A percentile compares a stretch with the other conserved stretches of the same genome.
phyloP scores from a whole-genome alignment of 2,797 vertebrate genomes.

The Cynopterus sphinx region DNA sequence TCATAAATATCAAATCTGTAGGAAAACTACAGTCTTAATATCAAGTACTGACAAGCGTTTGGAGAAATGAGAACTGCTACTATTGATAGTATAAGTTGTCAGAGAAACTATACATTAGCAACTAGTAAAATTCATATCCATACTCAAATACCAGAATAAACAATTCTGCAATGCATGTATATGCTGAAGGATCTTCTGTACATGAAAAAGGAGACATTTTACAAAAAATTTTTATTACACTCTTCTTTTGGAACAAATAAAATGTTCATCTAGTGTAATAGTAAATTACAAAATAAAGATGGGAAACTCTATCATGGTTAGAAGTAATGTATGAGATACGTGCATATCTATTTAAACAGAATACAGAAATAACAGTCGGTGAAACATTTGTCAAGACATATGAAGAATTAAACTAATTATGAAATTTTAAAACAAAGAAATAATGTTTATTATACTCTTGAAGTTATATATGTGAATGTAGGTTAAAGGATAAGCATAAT shows the following conservation, averaged over 20 bases:
- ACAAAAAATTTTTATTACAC: not conserved
- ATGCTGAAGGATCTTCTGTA: not conserved
- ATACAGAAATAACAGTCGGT: not conserved
- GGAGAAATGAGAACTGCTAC: not conserved
- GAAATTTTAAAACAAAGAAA: not conserved
- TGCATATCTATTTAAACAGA: not conserved
- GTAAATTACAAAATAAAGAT: not conserved
- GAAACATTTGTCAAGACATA: not conserved
- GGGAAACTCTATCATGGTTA: not conserved
- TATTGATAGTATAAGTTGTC: not conserved
- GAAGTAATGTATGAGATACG: not conserved
- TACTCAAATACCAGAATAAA: not conserved
- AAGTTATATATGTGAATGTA: not conserved
- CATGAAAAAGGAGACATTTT: not conserved
- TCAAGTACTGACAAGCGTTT: not conserved
- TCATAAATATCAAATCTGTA: not conserved
- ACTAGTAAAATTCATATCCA: not conserved
- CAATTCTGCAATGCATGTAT: not conserved
- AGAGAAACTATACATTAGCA: not conserved
- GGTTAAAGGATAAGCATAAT: not conserved
- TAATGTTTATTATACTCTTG: not conserved
- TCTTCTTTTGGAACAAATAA: conserved; percentile 14
- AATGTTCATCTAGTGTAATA: not conserved
- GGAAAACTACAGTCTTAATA: not conserved
- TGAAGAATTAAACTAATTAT: not conserved